Conservation (phyloP, 2,888 invertebrate genomes). For the Andrena minutula region DNA sequence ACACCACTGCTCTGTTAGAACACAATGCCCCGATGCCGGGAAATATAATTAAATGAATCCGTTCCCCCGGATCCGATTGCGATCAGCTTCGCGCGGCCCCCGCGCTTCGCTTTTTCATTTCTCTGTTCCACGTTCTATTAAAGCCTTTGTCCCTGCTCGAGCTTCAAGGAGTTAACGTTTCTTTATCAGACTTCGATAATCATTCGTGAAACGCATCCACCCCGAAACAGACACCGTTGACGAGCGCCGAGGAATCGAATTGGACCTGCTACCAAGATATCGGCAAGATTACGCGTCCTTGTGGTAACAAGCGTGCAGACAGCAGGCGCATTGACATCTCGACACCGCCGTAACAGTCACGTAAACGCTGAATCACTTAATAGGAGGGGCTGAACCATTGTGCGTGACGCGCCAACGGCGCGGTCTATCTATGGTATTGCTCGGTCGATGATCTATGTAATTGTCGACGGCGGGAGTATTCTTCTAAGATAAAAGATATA, state of each 20-base stretch:
- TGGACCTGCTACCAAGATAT: conserved; percentile 25
- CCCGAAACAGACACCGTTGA: conserved; percentile 1
- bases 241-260: neutral
- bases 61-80: neutral
- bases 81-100: neutral
- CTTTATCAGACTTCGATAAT: neutral
- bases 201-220: neutral
- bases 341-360: conserved; percentile 29
- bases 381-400: conserved; percentile 14
- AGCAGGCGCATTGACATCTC: conserved; percentile 32
- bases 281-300: conserved; percentile 27
- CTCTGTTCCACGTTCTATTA: neutral
- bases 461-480: conserved; percentile 20
- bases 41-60: conserved; percentile 24
- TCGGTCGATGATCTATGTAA: conserved; percentile 40
- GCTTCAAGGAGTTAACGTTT: no score
- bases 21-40: neutral
- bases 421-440: conserved; percentile 31
- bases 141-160: no score
- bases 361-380: conserved; percentile 44
- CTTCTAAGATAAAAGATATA: neutral
- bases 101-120: neutral
- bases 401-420: conserved; percentile 6
- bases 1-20: neutral
- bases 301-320: conserved; percentile 19